phyloP scores from a whole-genome alignment of 2,797 vertebrate species.

The Mus caroli region DNA sequence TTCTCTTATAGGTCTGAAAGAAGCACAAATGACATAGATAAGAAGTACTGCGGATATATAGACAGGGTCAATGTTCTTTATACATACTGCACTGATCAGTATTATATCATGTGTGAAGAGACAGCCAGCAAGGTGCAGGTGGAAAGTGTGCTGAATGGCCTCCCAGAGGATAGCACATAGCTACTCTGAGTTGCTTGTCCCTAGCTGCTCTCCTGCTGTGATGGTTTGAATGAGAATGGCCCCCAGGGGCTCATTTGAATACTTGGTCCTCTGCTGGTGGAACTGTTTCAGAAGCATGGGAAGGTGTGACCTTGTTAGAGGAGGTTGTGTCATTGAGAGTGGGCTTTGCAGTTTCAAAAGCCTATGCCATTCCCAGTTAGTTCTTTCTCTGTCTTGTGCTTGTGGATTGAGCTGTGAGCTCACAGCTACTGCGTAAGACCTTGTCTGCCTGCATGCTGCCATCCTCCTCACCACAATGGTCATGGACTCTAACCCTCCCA shows the following conservation, averaged over 20 bases:
- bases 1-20: slow-evolving; percentile 52
- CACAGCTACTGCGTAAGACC: neutral
- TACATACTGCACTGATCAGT: accelerated
- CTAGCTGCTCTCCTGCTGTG: neutral
- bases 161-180: neutral
- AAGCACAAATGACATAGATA: neutral
- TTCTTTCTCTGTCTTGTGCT: neutral
- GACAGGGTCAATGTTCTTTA: accelerated
- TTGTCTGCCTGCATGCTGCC: no score
- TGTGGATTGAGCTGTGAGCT: neutral
- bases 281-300: neutral
- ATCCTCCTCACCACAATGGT: no score
- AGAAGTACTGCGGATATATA: neutral
- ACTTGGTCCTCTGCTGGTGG: neutral
- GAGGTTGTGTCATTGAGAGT: neutral
- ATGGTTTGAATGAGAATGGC: neutral
- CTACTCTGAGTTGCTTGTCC: neutral
- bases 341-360: neutral
- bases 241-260: neutral
- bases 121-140: slow-evolving; percentile 26
- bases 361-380: no score
- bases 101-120: neutral
- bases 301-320: neutral
- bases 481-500: neutral
- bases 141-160: neutral